phyloP scores from a whole-genome alignment of 2,113 vertebrate genomes.

The Hippoglossus stenolepis region DNA sequence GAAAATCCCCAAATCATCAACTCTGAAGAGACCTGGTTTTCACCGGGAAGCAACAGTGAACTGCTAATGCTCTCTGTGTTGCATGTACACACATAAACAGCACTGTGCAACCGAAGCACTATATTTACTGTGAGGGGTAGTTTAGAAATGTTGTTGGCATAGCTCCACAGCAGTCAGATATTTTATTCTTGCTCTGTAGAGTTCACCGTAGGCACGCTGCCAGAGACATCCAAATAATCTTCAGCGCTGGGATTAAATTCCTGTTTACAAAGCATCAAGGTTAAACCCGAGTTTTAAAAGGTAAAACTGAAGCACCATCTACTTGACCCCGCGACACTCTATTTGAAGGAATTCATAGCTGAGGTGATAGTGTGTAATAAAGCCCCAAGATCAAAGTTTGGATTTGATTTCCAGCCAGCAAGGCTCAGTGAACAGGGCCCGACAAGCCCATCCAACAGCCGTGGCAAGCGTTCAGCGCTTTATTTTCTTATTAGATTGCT shows the following conservation, averaged over 20 bases:
- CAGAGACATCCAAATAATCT: conserved; percentile 39
- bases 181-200: conserved; percentile 41
- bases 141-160: conserved; percentile 32
- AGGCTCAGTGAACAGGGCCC: conserved; percentile 58
- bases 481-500: conserved; percentile 84
- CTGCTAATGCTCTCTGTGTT: not conserved
- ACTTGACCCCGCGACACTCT: conserved; percentile 69
- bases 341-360: conserved; percentile 53
- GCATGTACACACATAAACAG: not conserved
- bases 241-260: conserved; percentile 47
- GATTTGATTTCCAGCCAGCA: conserved; percentile 76
- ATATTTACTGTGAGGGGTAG: conserved; percentile 23
- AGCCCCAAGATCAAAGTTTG: conserved; percentile 79
- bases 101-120: not conserved
- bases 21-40: not conserved
- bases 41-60: not conserved
- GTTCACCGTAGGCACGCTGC: conserved; percentile 36
- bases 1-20: not conserved
- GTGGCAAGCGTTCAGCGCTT: conserved; percentile 74
- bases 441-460: conserved; percentile 66
- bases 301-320: conserved; percentile 63
- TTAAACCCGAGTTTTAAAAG: conserved; percentile 65
- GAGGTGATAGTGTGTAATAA: conserved; percentile 75
- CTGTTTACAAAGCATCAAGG: conserved; percentile 70
- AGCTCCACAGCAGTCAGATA: conserved; percentile 16